These are phyloP conservation scores for Pavo muticus DNA, from an alignment of 2,113 vertebrate species.

Conservation along the genomic window DNA sequence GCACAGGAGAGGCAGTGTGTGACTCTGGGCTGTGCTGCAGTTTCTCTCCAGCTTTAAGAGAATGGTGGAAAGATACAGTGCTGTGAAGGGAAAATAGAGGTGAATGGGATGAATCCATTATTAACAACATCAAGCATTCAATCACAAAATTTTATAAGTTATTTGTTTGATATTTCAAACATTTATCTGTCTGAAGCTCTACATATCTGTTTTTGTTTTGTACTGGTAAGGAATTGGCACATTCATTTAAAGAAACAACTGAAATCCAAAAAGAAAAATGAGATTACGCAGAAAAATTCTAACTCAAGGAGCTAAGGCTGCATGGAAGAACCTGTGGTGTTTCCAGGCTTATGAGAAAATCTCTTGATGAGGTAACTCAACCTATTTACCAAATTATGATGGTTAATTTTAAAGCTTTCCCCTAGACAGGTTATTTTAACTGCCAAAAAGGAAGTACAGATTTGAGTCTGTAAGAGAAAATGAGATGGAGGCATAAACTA, in stretches of 20 bases:
- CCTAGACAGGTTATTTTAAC: slow-evolving; percentile 21
- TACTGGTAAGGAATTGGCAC: background rate
- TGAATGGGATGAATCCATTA: background rate
- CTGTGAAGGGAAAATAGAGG: background rate
- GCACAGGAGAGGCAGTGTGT: background rate
- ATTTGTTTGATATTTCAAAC: background rate
- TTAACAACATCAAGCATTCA: background rate
- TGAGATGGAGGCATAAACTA: background rate
- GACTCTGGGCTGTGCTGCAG: background rate
- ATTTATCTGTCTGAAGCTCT: background rate
- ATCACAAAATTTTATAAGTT: background rate
- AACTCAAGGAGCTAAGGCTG: background rate
- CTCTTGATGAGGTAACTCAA: background rate
- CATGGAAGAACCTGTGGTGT: background rate
- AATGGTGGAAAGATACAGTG: background rate
- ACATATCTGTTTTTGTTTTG: background rate
- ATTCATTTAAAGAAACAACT: background rate
- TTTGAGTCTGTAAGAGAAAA: background rate
- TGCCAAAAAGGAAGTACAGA: background rate
- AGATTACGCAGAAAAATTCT: too few relatives aligned
- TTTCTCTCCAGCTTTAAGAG: background rate
- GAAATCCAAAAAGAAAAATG: background rate
- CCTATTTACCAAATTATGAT: background rate
- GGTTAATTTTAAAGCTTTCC: background rate
- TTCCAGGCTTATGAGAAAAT: background rate